Conservation (phyloP, 2,797 vertebrate species). For the Glossophaga mutica region DNA sequence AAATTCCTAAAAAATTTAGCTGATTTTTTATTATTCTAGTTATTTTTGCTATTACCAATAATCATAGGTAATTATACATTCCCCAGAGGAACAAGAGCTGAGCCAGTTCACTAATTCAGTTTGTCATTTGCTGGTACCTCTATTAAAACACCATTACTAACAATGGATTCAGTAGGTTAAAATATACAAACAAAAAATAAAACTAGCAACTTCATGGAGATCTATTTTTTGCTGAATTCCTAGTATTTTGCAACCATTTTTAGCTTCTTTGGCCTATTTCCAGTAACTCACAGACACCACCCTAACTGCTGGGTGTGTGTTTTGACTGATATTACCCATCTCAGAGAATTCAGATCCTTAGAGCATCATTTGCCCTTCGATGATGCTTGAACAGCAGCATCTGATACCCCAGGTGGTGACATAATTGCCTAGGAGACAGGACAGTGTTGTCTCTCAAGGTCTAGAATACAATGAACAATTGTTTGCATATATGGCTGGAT, state of each 20-base stretch:
- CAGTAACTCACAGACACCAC: background rate
- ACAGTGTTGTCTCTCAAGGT: background rate
- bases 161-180: background rate
- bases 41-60: background rate
- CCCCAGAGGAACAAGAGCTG: background rate
- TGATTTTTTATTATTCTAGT: background rate
- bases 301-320: background rate
- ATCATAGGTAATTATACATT: background rate
- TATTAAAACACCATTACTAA: background rate
- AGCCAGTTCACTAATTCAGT: background rate
- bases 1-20: background rate
- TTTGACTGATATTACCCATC: background rate
- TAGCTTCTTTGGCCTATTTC: background rate
- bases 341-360: background rate
- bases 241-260: background rate
- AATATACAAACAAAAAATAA: background rate
- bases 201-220: background rate
- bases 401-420: background rate
- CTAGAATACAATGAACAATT: background rate
- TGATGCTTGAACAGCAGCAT: background rate
- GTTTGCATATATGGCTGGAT: background rate
- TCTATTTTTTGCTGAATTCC: background rate
- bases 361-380: fast-evolving
- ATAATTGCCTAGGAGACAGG: background rate
- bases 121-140: background rate